Percentiles rank a stretch among this genome's conserved stretches.
phyloP scores from a whole-genome alignment of 2,113 vertebrate genomes.

The Lontra canadensis region DNA sequence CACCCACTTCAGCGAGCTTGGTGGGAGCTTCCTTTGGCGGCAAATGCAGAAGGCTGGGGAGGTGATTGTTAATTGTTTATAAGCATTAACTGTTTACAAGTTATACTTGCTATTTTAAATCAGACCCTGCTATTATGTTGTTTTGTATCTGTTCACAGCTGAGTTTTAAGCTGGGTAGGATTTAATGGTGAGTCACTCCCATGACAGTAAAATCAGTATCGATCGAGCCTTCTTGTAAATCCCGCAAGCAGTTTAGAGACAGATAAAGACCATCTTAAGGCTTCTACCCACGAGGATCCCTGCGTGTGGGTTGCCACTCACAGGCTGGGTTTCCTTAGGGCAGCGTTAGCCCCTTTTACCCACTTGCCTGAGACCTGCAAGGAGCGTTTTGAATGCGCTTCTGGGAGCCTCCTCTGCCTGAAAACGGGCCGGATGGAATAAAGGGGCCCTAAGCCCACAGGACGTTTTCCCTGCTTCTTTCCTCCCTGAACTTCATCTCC shows the following conservation, averaged over 20 bases:
- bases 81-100: slow-evolving; percentile 70
- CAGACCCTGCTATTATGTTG: slow-evolving; percentile 76
- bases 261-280: slow-evolving; percentile 63
- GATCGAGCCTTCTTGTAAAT: slow-evolving; percentile 82
- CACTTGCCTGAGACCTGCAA: not conserved
- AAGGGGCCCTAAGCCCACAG: not conserved
- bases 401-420: not conserved
- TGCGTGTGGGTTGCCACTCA: slow-evolving; percentile 21
- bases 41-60: not conserved
- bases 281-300: slow-evolving; percentile 37
- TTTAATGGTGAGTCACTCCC: slow-evolving; percentile 81
- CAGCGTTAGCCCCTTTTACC: not conserved
- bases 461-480: not conserved
- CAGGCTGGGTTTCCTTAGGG: slow-evolving; percentile 44
- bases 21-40: fast-evolving
- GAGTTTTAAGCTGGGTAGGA: slow-evolving; percentile 76
- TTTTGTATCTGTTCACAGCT: slow-evolving; percentile 77
- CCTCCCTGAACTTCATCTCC: too few species aligned
- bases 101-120: slow-evolving; percentile 71
- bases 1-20: not conserved
- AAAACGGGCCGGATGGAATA: not conserved
- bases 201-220: slow-evolving; percentile 78
- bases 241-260: slow-evolving; percentile 80
- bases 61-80: slow-evolving; percentile 41
- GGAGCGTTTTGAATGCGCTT: not conserved